Evolutionary conservation across 2,113 vertebrate genomes (phyloP).

Genomic region (Machaerirhynchus nigripectus): DNA sequence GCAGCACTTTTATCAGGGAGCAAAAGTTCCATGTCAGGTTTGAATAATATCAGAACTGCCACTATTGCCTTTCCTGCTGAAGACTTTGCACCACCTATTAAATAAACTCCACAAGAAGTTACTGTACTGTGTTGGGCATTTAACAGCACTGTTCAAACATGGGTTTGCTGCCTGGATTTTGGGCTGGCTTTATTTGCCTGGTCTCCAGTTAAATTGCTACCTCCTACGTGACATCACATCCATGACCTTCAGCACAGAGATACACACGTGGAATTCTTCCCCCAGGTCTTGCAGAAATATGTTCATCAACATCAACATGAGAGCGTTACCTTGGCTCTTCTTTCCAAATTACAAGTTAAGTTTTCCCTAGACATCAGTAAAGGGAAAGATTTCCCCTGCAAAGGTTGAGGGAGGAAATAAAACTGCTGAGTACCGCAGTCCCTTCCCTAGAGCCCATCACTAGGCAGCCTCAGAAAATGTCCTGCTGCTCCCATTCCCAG

Average conservation of each 20-base stretch:
- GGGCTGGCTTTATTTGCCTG: neutral
- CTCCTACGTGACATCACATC: neutral
- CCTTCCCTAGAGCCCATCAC: neutral
- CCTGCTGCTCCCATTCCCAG: neutral
- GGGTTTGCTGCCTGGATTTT: neutral
- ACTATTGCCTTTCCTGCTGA: neutral
- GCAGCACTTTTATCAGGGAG: neutral
- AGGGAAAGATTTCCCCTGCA: neutral
- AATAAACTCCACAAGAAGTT: neutral
- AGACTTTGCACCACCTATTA: neutral
- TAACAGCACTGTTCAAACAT: neutral
- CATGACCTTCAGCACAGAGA: neutral
- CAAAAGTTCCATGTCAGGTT: neutral
- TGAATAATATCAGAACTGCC: neutral
- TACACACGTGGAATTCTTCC: accelerated
- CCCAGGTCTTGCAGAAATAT: neutral
- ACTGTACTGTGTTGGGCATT: neutral
- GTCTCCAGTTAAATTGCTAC: neutral
- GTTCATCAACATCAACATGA: neutral
- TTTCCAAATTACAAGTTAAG: neutral
- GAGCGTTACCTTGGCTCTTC: neutral
- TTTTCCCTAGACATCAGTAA: neutral
- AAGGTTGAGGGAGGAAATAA: neutral
- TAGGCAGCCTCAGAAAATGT: neutral
- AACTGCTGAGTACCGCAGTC: neutral